Percentiles rank a stretch among this genome's conserved stretches.
Conservation (phyloP, 1,140 invertebrate species). For the Drosophila burlai region DNA sequence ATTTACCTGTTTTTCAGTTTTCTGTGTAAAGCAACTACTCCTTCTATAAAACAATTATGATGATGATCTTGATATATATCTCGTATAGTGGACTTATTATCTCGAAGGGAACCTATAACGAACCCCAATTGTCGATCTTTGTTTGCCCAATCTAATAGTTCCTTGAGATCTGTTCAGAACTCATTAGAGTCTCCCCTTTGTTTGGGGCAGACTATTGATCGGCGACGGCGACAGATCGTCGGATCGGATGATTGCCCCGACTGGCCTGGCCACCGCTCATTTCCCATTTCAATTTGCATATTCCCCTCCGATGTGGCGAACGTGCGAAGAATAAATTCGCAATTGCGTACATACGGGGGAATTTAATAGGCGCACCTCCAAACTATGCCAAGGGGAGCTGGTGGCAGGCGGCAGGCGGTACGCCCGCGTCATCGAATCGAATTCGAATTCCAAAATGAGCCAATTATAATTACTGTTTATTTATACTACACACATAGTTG, state of each 20-base stretch:
- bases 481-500: conserved; percentile 41
- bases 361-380: conserved; percentile 50
- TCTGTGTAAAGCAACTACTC: background rate
- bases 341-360: conserved; percentile 55
- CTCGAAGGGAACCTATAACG: background rate
- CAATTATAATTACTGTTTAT: conserved; percentile 75
- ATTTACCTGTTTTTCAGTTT: background rate
- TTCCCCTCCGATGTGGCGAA: conserved; percentile 19
- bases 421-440: conserved; percentile 33
- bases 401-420: background rate
- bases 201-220: background rate
- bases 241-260: conserved; percentile 5
- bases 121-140: background rate
- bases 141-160: background rate
- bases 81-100: background rate
- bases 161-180: background rate
- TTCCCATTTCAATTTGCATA: conserved; percentile 39
- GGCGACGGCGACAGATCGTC: conserved; percentile 1
- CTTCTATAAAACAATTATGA: background rate
- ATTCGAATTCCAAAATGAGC: conserved; percentile 58
- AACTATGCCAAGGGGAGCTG: background rate
- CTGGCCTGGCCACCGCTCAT: background rate
- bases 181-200: conserved; percentile 1
- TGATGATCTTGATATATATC: background rate
- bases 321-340: conserved; percentile 58